Base-by-base conservation (phyloP, 2,797 vertebrate genomes). In the Muraenolepis orangiensis region DNA sequence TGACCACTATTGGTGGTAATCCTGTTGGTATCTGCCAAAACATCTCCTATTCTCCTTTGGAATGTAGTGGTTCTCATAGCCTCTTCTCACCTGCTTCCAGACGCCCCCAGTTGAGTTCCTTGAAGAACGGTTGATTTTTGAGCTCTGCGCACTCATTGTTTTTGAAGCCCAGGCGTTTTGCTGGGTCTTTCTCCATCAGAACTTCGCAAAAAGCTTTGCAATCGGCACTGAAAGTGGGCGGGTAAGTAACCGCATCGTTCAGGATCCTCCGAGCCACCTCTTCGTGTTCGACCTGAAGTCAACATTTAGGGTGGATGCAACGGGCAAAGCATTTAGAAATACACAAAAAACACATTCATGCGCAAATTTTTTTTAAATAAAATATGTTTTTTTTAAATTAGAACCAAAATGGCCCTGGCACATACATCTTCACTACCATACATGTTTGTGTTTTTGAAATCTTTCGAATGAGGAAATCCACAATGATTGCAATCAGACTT, bases 61-160 rank as follows among this genome's bases (percentile, higher is more conserved):
- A 23, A 6, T n/a, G 3, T 23, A 57, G 20, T n/a, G 51, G n/a
- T 12, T 26, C 16, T 20, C 42, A 13, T 20, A 20, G 42, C 51
- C 20, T 46, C 51, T 2, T 26, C 80, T 7, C 74, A 94, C 93
- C 93, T 85, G 91, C 93, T 78, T 95, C 93, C 81, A 94, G 80
- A 14, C 91, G 88, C 5, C 92, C 92, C 93, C 93, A 94, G 85
- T 93, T 93, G 51, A 94, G 86, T 0, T 90, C 87, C 72, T 86
- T 91, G 78, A 95, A 93, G 81, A 93, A 94, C 0, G 85, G 46
- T 18, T 93, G 91, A 14, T 77, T 88, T 81, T 93, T 94, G 18
- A 94, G 86, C 36, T 91, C 92, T 0, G 87, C 26, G 0, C 93
- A 93, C 0, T 86, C 67, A 1, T 91, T 91, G 28, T 93, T 88